Conservation (phyloP, 2,888 invertebrate genomes). For the Hypolimnas misippus region DNA sequence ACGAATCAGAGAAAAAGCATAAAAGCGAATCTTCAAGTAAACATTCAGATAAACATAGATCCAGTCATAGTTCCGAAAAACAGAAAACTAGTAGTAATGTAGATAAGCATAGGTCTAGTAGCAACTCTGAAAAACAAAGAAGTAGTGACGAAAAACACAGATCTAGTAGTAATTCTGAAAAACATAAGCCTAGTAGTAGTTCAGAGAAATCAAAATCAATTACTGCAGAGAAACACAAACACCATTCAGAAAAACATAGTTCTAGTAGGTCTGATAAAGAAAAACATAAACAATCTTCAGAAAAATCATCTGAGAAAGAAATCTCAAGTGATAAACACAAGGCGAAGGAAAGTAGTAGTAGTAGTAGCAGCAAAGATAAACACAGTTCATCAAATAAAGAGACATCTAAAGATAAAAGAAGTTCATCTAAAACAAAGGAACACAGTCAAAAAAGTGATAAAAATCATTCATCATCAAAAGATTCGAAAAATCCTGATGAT, state of each 20-base stretch:
- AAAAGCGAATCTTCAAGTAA: conserved; percentile 38
- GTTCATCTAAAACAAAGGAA: conserved; percentile 70
- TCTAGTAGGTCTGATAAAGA: conserved; percentile 52
- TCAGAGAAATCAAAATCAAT: conserved; percentile 60
- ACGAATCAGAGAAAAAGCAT: conserved; percentile 36
- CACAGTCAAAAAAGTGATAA: conserved; percentile 67
- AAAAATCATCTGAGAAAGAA: conserved; percentile 62
- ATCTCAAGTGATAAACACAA: conserved; percentile 56
- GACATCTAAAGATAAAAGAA: conserved; percentile 65
- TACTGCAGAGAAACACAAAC: conserved; percentile 51
- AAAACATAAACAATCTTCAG: conserved; percentile 57
- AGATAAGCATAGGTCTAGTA: conserved; percentile 57
- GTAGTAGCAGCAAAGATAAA: conserved; percentile 67
- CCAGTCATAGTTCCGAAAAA: conserved; percentile 41
- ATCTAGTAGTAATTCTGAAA: conserved; percentile 54
- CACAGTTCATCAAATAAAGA: conserved; percentile 69
- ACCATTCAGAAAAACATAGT: conserved; percentile 54
- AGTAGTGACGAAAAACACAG: conserved; percentile 57
- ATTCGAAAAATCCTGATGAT: conserved; percentile 56
- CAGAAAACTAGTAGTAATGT: conserved; percentile 48
- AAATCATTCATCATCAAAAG: conserved; percentile 62
- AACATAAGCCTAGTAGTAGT: conserved; percentile 53
- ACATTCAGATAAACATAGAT: conserved; percentile 36
- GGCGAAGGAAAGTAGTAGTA: conserved; percentile 58
- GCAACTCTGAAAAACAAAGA: conserved; percentile 54